Base-by-base conservation (phyloP, 2,888 invertebrate genomes). In the Polyploca ridens region DNA sequence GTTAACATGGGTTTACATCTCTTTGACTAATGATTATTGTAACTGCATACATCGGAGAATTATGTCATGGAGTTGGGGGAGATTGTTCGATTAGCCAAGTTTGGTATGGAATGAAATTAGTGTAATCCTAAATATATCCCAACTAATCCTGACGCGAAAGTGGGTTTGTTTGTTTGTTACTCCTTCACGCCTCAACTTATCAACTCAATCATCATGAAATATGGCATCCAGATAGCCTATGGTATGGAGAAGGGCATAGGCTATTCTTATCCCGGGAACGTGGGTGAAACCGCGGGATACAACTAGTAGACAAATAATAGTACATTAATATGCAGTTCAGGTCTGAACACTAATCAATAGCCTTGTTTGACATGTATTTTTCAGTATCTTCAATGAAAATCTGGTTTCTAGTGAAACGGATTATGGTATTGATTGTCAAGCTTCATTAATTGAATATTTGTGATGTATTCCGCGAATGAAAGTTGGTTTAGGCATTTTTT, bases 11-110 rank as follows among this genome's bases (percentile, higher is more conserved):
- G 71, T 66, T 71, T 65, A 69, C 64, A 71, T 74, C 63, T 71
- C 63, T 71, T 66, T 82, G 79, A 83, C 70, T 79, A 79, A 84
- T 83, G 78, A 69, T 76, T 69, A 74, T 70, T 71, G 68, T 72
- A 69, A 69, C 64, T 66, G 27, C 44, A 7, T 60, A 33, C 44
- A 33, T 62, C 38, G 63, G 49, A 59, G 60, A 38, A 14, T 49
- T 16, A 8, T n/a, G 6, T 49, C 10, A 16, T n/a, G 46, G 5
- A 13, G 41, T 38, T 10, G 41, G 3, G 3, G 11, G 13, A 13
- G 2, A 41, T 41, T 13, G 38, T 38, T 41, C 3, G 41, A 41
- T 41, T 41, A 41, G 41, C 13, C 2, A 13, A 4, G 3, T 13
- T 13, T 5, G 13, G 3, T 13, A 41, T 44, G 44, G 44, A 44